Conservation (phyloP, 2,113 vertebrate species). For the Syngnathus floridae region DNA sequence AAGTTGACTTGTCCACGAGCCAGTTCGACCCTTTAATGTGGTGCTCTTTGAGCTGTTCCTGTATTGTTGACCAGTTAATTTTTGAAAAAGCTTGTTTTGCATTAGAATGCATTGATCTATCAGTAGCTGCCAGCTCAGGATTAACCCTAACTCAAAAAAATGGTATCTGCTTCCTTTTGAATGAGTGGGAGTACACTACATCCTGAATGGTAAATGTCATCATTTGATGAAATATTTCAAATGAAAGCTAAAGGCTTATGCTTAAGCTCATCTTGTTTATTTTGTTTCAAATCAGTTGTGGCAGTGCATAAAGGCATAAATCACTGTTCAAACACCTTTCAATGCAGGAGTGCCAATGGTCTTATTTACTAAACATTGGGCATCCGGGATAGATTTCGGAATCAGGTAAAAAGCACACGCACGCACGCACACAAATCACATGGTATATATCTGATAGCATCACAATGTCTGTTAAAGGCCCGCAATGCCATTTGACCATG, state of each 20-base stretch:
- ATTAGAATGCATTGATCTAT: neutral
- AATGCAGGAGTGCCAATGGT: slow-evolving; percentile 53
- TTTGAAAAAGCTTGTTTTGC: slow-evolving; percentile 7
- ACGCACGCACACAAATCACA: slow-evolving; percentile 19
- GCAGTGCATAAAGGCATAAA: neutral
- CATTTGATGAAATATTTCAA: neutral
- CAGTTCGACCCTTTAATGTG: neutral
- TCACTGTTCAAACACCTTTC: neutral
- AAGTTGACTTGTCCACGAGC: neutral
- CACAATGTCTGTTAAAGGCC: slow-evolving; percentile 42
- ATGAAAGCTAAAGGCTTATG: neutral
- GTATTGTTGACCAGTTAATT: slow-evolving; percentile 38
- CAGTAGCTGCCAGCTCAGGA: too few species aligned
- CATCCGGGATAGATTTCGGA: slow-evolving; percentile 50
- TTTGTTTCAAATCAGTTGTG: neutral
- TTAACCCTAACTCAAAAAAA: neutral
- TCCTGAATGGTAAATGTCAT: neutral
- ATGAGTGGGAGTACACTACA: neutral
- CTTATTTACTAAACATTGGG: slow-evolving; percentile 68
- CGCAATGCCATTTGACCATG: slow-evolving; percentile 62
- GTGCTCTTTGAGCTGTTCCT: neutral
- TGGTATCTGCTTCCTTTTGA: neutral
- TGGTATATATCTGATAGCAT: slow-evolving; percentile 38
- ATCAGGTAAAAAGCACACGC: slow-evolving; percentile 19
- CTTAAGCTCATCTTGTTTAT: neutral